Conservation (phyloP, 2,888 invertebrate genomes). For the Octodonta nipae region DNA sequence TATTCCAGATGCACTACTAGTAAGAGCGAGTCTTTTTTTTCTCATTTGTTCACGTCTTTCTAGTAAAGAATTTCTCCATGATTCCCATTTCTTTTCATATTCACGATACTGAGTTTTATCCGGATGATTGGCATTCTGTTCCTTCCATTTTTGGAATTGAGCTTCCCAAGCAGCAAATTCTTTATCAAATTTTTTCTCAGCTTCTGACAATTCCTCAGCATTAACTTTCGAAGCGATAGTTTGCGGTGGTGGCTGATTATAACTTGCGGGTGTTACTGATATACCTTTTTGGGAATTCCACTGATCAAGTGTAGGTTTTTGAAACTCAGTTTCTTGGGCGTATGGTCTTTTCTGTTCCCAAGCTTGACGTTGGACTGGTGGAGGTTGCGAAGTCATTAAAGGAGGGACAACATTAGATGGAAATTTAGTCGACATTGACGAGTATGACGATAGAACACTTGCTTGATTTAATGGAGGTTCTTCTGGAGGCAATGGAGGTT, state of each 20-base stretch:
- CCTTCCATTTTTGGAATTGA: conserved; percentile 83
- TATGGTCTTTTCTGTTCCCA: conserved; percentile 14
- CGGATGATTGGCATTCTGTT: conserved; percentile 81
- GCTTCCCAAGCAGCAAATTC: conserved; percentile 86
- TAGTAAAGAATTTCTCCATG: conserved; percentile 63
- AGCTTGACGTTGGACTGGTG: conserved; percentile 6
- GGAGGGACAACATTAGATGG: conserved; percentile 7
- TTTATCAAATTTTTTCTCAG: conserved; percentile 74
- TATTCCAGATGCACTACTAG: no score
- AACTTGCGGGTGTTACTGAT: conserved; percentile 6
- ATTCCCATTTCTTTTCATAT: conserved; percentile 80
- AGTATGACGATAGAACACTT: no score
- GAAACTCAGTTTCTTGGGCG: conserved; percentile 7
- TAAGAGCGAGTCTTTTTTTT: conserved; percentile 40
- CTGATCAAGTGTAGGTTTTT: not conserved
- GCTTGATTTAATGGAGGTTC: conserved; percentile 28
- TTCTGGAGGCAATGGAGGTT: conserved; percentile 34
- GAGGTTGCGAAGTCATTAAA: conserved; percentile 6
- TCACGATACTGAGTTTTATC: conserved; percentile 74
- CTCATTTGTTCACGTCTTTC: conserved; percentile 74
- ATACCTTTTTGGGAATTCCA: conserved; percentile 8
- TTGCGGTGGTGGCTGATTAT: conserved; percentile 11
- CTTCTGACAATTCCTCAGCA: conserved; percentile 40
- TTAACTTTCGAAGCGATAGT: conserved; percentile 10
- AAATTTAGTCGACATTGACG: conserved; percentile 14